These are phyloP conservation scores for Hofmannophila pseudospretella DNA, from an alignment of 2,888 invertebrate genomes.

Conservation along the genomic window DNA sequence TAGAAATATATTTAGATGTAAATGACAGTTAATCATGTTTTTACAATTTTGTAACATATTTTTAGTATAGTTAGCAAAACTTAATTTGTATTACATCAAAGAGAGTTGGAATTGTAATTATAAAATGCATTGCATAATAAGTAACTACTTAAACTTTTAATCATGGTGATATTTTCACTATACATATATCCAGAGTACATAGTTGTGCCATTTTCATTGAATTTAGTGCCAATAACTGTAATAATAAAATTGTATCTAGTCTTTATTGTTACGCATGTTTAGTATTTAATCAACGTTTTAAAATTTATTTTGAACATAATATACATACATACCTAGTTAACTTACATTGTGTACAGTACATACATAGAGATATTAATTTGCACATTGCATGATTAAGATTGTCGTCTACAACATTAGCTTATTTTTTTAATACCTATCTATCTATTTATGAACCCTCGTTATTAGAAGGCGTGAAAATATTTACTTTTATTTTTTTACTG, in stretches of 20 bases:
- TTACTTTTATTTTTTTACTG: constrained; percentile 5
- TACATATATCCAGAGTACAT: constrained; percentile 61
- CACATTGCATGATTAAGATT: constrained; percentile 58
- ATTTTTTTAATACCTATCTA: constrained; percentile 32
- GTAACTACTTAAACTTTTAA: constrained; percentile 25
- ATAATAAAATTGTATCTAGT: constrained; percentile 76
- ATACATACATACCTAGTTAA: constrained; percentile 38
- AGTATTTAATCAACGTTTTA: constrained; percentile 71
- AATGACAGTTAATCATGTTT: constrained; percentile 56
- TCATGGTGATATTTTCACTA: constrained; percentile 42
- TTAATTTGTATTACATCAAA: constrained; percentile 49
- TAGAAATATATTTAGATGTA: constrained; percentile 65
- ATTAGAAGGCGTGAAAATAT: constrained; percentile 22
- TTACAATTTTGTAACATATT: constrained; percentile 68
- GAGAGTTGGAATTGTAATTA: constrained; percentile 47
- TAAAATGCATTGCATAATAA: constrained; percentile 42
- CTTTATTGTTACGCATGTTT: constrained; percentile 77
- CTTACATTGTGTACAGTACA: constrained; percentile 58
- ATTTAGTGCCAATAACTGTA: constrained; percentile 79
- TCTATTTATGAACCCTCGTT: constrained; percentile 35
- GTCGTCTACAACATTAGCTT: constrained; percentile 38
- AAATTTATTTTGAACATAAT: constrained; percentile 64
- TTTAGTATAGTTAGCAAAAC: constrained; percentile 67
- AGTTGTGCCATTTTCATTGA: constrained; percentile 71
- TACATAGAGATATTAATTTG: constrained; percentile 63